Evolutionary conservation across 2,888 invertebrate genomes (phyloP).

Genomic region (Latheticus oryzae): DNA sequence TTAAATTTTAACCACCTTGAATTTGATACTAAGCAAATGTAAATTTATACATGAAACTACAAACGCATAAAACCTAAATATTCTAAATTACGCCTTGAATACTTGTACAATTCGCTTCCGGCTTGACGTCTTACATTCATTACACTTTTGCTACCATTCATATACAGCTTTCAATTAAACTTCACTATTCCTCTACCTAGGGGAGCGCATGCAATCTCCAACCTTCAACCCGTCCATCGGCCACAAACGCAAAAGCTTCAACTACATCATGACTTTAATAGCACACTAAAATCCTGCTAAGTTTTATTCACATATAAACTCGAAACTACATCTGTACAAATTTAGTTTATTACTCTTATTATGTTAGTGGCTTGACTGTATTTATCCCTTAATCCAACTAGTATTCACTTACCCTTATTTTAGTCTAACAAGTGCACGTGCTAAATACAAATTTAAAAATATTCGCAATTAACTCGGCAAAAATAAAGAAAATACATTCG

Average conservation of each 20-base stretch:
- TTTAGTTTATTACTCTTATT: no score
- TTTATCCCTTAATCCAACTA: no score
- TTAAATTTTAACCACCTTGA: constrained; percentile 42
- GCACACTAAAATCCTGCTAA: no score
- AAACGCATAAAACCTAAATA: constrained; percentile 38
- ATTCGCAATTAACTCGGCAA: constrained; percentile 6
- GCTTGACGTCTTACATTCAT: constrained; percentile 9
- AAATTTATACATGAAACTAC: constrained; percentile 44
- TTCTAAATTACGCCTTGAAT: constrained; percentile 29
- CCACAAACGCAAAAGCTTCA: no score
- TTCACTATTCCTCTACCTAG: constrained; percentile 15
- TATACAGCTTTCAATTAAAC: constrained; percentile 22
- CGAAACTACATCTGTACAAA: no score
- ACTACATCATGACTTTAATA: no score
- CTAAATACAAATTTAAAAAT: constrained; percentile 3
- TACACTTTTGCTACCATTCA: constrained; percentile 17
- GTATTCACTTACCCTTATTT: no score
- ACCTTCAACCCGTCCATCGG: no score
- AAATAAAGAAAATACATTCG: constrained; percentile 1
- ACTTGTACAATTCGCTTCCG: constrained; percentile 13
- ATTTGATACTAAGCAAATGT: constrained; percentile 41
- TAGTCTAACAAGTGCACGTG: no score
- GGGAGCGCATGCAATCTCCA: no score
- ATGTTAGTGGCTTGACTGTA: no score
- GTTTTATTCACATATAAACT: no score